Conservation (phyloP, 2,888 invertebrate species). For the Clivina fossor region DNA sequence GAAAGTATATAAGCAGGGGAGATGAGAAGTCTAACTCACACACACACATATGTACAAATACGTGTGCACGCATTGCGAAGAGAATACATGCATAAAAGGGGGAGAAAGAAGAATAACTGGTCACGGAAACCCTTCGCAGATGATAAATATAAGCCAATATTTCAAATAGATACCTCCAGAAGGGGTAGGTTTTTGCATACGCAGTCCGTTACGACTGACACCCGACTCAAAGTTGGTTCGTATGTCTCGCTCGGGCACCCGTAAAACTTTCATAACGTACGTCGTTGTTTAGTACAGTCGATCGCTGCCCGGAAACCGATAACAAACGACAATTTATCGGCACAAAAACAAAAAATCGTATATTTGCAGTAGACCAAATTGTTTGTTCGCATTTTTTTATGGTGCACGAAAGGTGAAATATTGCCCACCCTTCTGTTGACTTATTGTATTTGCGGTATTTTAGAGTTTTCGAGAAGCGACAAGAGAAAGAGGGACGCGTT, state of each 20-base stretch:
- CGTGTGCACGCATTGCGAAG: too few relatives aligned
- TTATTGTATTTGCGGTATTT: conserved; percentile 33
- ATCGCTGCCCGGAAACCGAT: conserved; percentile 42
- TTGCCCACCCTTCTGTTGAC: conserved; percentile 27
- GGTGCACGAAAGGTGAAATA: conserved; percentile 23
- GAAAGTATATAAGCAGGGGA: too few relatives aligned
- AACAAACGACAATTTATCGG: conserved; percentile 47
- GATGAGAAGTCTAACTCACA: too few relatives aligned
- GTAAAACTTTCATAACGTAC: conserved; percentile 7
- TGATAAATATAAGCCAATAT: conserved; percentile 48
- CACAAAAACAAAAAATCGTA: conserved; percentile 47
- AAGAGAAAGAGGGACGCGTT: conserved; percentile 3
- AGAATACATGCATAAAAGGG: conserved; percentile 43
- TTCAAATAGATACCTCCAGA: conserved; percentile 46
- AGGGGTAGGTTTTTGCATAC: conserved; percentile 43
- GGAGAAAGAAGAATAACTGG: conserved; percentile 42
- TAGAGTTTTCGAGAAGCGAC: conserved; percentile 29
- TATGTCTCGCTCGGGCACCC: background rate
- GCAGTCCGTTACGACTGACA: conserved; percentile 25
- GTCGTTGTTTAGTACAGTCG: conserved; percentile 9
- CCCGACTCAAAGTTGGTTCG: background rate
- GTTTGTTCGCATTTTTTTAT: conserved; percentile 27
- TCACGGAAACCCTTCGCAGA: conserved; percentile 42
- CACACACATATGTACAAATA: too few relatives aligned
- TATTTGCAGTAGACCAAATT: conserved; percentile 43